Percentiles rank a stretch among this genome's conserved stretches.
These are phyloP conservation scores for Ichneumoninae sp. DNA, from an alignment of 2,888 invertebrate species.

Conservation along the genomic window DNA sequence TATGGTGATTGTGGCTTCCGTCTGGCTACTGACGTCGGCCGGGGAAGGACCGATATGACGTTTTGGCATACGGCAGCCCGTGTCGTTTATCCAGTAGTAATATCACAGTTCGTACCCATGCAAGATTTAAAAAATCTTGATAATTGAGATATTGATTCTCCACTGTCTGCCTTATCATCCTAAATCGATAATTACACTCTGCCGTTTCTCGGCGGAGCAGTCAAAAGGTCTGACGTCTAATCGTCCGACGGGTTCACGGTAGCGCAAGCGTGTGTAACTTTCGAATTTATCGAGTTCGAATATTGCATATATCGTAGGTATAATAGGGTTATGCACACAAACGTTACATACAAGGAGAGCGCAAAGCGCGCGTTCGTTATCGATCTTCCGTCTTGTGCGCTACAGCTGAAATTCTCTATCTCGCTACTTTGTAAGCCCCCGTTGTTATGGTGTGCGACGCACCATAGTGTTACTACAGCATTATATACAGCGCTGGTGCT, in stretches of 20 bases:
- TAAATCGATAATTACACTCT: neutral
- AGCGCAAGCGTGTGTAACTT: constrained; percentile 34
- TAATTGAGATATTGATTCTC: neutral
- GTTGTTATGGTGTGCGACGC: constrained; percentile 30
- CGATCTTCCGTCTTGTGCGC: constrained; percentile 62
- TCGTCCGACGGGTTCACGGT: constrained; percentile 27
- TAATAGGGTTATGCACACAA: constrained; percentile 9
- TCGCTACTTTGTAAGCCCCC: constrained; percentile 14
- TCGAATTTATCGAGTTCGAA: constrained; percentile 38
- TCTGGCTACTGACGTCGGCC: no score
- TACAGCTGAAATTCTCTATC: constrained; percentile 25
- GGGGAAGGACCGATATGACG: no score
- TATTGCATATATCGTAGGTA: neutral
- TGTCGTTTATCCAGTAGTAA: no score
- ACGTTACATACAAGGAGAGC: constrained; percentile 13
- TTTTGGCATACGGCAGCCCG: no score
- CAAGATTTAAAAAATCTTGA: neutral
- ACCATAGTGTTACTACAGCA: constrained; percentile 49
- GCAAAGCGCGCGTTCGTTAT: constrained; percentile 53
- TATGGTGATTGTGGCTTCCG: no score
- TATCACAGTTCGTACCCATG: no score
- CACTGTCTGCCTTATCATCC: neutral
- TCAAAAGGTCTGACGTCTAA: constrained; percentile 13
- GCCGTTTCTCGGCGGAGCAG: constrained; percentile 3
- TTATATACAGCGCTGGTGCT: constrained; percentile 50